Evolutionary conservation across 2,797 vertebrate species (phyloP).

Genomic region (Chaetophractus vellerosus): DNA sequence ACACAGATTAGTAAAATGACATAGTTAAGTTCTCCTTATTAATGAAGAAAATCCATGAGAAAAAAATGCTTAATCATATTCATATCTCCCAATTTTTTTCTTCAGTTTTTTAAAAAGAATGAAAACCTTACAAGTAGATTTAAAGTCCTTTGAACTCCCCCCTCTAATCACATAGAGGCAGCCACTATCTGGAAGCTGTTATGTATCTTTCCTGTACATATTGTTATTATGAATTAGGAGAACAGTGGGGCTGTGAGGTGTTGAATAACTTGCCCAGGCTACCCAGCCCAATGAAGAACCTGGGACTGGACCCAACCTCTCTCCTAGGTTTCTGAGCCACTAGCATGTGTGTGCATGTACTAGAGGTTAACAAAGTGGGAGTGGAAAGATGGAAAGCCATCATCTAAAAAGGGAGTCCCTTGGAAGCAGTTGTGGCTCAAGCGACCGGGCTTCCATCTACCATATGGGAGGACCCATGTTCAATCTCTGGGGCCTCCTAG

Average conservation of each 20-base stretch:
- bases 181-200: neutral
- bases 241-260: neutral
- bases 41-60: too few species aligned
- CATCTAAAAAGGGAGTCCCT: neutral
- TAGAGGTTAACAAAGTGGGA: neutral
- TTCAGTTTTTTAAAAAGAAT: neutral
- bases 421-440: too few species aligned
- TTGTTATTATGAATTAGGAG: neutral
- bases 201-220: neutral
- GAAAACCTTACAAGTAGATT: neutral
- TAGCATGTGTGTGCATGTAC: rapidly evolving
- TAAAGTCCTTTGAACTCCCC: neutral
- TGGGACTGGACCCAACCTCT: neutral
- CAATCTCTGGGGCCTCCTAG: too few species aligned
- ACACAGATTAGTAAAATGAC: too few species aligned
- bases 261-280: neutral
- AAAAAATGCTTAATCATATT: too few species aligned
- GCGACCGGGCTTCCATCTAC: too few species aligned
- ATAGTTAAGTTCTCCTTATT: too few species aligned
- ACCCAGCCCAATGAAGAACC: neutral
- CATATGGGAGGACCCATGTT: too few species aligned
- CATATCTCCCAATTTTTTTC: neutral
- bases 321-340: neutral
- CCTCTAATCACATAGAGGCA: neutral
- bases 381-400: neutral